Percentiles rank a stretch among this genome's conserved stretches.
Conservation (phyloP, 2,797 vertebrate species). For the Esox masquinongy region DNA sequence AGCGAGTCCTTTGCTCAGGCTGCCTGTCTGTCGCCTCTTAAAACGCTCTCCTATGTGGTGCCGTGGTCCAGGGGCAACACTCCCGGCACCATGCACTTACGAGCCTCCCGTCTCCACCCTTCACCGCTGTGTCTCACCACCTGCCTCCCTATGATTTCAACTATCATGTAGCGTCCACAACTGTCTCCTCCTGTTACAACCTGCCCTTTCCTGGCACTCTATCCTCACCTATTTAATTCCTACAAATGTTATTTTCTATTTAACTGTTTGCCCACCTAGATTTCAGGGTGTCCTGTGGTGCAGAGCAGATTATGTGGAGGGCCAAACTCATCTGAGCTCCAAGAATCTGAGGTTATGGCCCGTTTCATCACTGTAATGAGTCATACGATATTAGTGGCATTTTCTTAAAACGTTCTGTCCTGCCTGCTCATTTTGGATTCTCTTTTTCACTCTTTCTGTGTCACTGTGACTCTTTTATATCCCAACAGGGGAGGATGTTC, state of each 20-base stretch:
- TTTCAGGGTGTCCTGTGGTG: neutral
- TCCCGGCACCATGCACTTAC: too few relatives aligned
- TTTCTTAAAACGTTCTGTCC: slow-evolving; percentile 30
- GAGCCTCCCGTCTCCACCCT: too few relatives aligned
- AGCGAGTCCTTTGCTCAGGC: neutral
- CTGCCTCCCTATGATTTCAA: too few relatives aligned
- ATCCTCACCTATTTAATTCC: neutral
- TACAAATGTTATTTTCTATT: neutral
- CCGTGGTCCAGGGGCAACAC: too few relatives aligned
- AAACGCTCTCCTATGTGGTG: neutral
- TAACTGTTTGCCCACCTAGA: neutral
- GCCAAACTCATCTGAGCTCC: neutral
- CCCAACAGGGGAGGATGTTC: slow-evolving; percentile 47
- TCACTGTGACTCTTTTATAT: slow-evolving; percentile 52
- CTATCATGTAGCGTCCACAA: neutral
- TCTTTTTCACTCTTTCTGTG: slow-evolving; percentile 32
- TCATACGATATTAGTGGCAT: neutral
- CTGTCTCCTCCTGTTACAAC: neutral
- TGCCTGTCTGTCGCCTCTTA: neutral
- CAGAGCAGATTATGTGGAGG: neutral
- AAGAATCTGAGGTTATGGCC: neutral
- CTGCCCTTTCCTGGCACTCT: neutral
- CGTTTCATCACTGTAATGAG: slow-evolving; percentile 15
- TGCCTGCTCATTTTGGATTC: slow-evolving; percentile 27
- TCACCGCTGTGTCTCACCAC: too few relatives aligned